Base-by-base conservation (phyloP, 2,888 invertebrate genomes). In the Leucoma salicis region DNA sequence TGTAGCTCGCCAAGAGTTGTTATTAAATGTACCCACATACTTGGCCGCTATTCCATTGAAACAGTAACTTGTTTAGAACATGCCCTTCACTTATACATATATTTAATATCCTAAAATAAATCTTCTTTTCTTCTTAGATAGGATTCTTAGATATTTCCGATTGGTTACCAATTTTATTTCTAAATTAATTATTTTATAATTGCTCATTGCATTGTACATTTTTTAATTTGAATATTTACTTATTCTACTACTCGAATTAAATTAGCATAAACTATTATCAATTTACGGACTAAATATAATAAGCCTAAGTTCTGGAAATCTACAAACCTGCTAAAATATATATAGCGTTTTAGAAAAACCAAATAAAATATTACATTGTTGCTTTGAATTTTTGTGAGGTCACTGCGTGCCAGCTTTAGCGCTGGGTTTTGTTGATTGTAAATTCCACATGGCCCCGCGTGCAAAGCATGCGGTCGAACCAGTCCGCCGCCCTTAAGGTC, bases 401-500 rank as follows among this genome's bases (percentile, higher is more conserved):
- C 61, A 55, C 29, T 6, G 55, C 57, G 53, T 50, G 59, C 63
- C 60, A 57, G 68, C 62, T 61, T 60, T 49, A 42, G 53, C 46
- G 42, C 52, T 44, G 48, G 42, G 31, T 34, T 32, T 51, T 57
- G 21, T 59, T 51, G 53, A 63, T 72, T 75, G 70, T 76, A 74
- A 74, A 81, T 82, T 79, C 79, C 77, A 57, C 56, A 56, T 62
- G 58, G 57, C 53, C 51, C 52, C 51, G 57, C 53, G 57, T 64
- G 63, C 58, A 53, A 83, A 78, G 77, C 76, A 84, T 84, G 83
- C 74, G 68, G 85, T 83, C 72, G 53, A 66, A 85, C 87, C 78
- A 80, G 86, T 86, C 74, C 65, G 39, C 59, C 72, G 71, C 76
- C 70, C 76, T 74, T 81, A 82, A 85, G 85, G 87, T 85, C 85